These are phyloP conservation scores for Aleiodes testaceus DNA, from an alignment of 2,888 invertebrate species.

Conservation along the genomic window DNA sequence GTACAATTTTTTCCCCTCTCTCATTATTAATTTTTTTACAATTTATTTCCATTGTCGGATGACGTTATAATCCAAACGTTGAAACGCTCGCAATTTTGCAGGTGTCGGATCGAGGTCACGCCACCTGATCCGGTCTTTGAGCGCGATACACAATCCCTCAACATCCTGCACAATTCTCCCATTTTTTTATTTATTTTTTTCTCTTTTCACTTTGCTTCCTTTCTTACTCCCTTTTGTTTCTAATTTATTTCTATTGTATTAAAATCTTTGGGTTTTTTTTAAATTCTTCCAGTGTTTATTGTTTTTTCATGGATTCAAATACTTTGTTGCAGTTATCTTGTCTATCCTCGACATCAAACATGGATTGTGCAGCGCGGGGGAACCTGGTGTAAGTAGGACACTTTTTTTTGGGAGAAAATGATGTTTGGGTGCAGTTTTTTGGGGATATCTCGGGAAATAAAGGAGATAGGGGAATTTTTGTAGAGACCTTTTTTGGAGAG, in stretches of 20 bases:
- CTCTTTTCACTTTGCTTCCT: conserved; percentile 3
- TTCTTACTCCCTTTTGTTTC: conserved; percentile 48
- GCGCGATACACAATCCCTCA: conserved; percentile 10
- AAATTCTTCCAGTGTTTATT: conserved; percentile 10
- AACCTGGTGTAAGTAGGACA: conserved; percentile 69
- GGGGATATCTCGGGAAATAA: no score
- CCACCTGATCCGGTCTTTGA: conserved; percentile 33
- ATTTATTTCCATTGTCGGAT: neutral
- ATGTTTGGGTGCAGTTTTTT: no score
- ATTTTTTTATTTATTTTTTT: neutral
- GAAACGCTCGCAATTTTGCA: conserved; percentile 29
- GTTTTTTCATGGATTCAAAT: conserved; percentile 25
- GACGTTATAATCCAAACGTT: conserved; percentile 6
- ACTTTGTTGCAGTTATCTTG: conserved; percentile 67
- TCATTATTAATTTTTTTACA: neutral
- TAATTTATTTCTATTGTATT: conserved; percentile 44
- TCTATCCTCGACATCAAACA: conserved; percentile 68
- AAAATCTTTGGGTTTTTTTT: conserved; percentile 33
- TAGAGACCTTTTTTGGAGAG: no score
- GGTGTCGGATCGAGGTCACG: conserved; percentile 38
- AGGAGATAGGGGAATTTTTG: no score
- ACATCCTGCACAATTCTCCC: conserved; percentile 9
- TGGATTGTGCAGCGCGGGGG: conserved; percentile 72
- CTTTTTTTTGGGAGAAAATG: neutral
- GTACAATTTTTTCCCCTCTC: neutral